A percentile compares a stretch with the other conserved stretches of the same genome.
phyloP scores from a whole-genome alignment of 2,797 vertebrate species.

The Numenius phaeopus region DNA sequence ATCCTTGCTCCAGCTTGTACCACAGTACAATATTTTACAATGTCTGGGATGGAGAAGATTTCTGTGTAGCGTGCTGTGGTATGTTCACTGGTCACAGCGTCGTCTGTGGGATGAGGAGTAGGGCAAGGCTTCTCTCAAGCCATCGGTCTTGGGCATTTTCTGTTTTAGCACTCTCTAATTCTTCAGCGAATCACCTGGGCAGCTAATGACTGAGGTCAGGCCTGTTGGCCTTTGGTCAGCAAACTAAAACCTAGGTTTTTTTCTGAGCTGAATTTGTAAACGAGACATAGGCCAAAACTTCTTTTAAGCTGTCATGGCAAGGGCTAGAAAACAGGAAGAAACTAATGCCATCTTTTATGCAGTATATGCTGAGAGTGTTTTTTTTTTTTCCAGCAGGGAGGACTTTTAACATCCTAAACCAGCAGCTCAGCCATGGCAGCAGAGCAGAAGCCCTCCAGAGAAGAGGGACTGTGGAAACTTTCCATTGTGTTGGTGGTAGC shows the following conservation, averaged over 20 bases:
- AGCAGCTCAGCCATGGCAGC: not conserved
- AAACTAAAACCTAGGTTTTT: not conserved
- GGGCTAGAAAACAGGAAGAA: not conserved
- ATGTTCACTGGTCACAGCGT: not conserved
- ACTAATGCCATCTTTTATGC: not conserved
- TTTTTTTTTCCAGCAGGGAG: not conserved
- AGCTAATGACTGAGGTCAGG: not conserved
- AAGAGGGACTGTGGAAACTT: not conserved
- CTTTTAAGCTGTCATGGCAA: not conserved
- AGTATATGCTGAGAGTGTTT: not conserved
- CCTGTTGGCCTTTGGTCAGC: not conserved
- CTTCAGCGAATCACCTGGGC: not conserved
- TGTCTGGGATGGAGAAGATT: not conserved
- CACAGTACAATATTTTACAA: not conserved
- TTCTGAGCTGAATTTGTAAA: not conserved
- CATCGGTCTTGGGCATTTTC: not conserved
- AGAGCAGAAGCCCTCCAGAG: not conserved
- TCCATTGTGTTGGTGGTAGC: not conserved
- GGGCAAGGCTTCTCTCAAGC: not conserved
- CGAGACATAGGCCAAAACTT: not conserved
- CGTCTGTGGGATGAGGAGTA: not conserved
- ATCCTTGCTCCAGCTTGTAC: constrained; percentile 40
- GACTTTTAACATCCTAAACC: not conserved
- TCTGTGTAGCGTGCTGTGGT: not conserved
- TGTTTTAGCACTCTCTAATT: not conserved